Percentiles rank a stretch among this genome's conserved stretches.
phyloP scores from a whole-genome alignment of 2,113 vertebrate species.

The Mustela nigripes region DNA sequence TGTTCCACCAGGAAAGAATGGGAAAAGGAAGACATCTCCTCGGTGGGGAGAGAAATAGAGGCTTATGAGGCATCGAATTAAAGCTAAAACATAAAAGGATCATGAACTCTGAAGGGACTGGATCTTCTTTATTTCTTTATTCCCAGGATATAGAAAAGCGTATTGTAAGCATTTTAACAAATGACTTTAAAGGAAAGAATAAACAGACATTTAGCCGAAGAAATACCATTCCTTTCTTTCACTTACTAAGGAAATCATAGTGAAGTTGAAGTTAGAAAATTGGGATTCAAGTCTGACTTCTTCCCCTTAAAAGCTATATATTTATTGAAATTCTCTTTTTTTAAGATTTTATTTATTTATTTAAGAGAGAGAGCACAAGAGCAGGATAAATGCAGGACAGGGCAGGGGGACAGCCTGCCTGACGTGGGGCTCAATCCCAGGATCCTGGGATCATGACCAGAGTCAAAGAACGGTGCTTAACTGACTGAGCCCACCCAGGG shows the following conservation, averaged over 20 bases:
- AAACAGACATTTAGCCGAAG: background rate
- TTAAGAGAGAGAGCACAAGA: background rate
- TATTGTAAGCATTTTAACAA: background rate
- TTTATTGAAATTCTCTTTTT: background rate
- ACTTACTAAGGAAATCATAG: background rate
- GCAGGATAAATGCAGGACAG: background rate
- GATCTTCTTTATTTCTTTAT: background rate
- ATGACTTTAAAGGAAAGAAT: background rate
- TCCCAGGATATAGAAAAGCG: background rate
- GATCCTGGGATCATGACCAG: background rate
- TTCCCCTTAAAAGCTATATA: background rate
- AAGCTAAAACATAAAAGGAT: background rate
- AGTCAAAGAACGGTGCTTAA: no score
- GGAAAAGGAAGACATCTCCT: background rate
- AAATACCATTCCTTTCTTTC: background rate
- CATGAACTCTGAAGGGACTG: background rate
- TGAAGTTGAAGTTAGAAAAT: slow-evolving; percentile 39
- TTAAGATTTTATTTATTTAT: background rate
- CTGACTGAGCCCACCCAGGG: no score
- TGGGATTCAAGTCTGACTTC: background rate
- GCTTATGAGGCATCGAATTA: background rate
- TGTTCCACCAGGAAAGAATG: background rate
- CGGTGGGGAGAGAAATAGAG: background rate
- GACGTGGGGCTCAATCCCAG: background rate
- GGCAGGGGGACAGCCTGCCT: background rate